Conservation (phyloP, 2,888 invertebrate species). For the Hydropsyche betteni region DNA sequence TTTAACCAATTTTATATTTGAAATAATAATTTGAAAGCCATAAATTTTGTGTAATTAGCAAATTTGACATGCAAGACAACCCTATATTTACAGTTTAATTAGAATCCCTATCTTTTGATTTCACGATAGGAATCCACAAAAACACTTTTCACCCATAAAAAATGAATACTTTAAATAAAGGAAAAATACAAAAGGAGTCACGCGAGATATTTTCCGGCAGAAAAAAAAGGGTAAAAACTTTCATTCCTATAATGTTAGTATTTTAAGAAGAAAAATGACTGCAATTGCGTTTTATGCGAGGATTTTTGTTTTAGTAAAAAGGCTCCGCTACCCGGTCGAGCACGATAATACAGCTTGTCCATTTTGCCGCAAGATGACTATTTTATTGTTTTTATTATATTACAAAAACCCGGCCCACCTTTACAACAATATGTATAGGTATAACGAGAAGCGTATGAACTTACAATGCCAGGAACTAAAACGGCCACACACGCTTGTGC, state of each 20-base stretch:
- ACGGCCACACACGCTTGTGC: constrained; percentile 25
- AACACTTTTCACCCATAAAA: no score
- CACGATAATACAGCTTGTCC: constrained; percentile 6
- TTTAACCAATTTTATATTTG: no score
- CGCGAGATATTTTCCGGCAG: no score
- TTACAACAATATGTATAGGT: background rate
- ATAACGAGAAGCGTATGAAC: background rate
- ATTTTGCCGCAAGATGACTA: constrained; percentile 10
- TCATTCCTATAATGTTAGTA: background rate
- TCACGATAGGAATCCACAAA: no score
- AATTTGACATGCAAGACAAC: no score
- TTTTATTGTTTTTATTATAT: constrained; percentile 7
- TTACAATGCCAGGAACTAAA: background rate
- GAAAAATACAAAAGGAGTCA: no score
- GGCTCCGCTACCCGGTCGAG: background rate
- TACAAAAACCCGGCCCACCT: background rate
- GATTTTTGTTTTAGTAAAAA: constrained; percentile 19
- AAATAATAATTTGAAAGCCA: no score
- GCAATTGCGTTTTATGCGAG: constrained; percentile 24
- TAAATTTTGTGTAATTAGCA: no score
- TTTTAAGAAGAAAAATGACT: constrained; percentile 9
- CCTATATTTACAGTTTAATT: no score
- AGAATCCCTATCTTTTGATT: no score
- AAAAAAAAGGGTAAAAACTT: constrained; percentile 2
- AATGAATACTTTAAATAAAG: no score